Evolutionary conservation across 2,888 invertebrate genomes (phyloP), one percentile per base, ranked within the genome.

Genomic region (Drosophila nigricruria): DNA sequence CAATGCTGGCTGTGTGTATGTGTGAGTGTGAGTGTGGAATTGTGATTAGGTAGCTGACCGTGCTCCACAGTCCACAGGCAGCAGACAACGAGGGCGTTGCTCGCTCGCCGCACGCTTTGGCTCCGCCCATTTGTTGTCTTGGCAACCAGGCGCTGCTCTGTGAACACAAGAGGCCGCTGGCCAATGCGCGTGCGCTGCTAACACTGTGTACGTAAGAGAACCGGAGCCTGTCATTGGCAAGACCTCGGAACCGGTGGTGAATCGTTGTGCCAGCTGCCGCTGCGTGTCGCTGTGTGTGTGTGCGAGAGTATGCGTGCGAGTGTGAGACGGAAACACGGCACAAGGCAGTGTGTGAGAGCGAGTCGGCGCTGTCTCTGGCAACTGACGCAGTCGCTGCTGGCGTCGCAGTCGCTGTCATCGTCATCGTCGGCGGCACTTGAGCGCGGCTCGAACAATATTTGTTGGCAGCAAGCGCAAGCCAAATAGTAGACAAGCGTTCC

Each of bases 401-500:
- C 47, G 78, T 68, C 65, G 71, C 45, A 53, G 62, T 53, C 61
- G 68, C 30, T 74, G 70, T 59, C 60, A 80, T 53, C 53, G 53
- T 38, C 49, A 49, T 47, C 83, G 63, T 49, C 77, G 53, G 47
- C 71, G 89, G 90, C 92, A 92, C 93, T 92, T 92, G 92, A 92
- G 92, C 91, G 92, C 90, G 92, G 91, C 91, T 91, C 91, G 90
- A 89, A 91, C 91, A 92, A 92, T 93, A 91, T 93, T 93, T 93
- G 93, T 92, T 93, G 93, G 92, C 92, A 86, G 89, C 89, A 86
- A 85, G 84, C 85, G 84, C 89, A 92, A 93, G 93, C 93, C 93
- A 93, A 93, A 93, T 93, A 93, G 93, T 93, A 93, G 92, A 92
- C 91, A 92, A 91, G 91, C 91, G 92, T 93, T 93, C 93, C 93